A percentile compares a stretch with the other conserved stretches of the same genome.
Evolutionary conservation across 2,888 invertebrate species (phyloP).

Genomic region (Leptinotarsa haldemani): DNA sequence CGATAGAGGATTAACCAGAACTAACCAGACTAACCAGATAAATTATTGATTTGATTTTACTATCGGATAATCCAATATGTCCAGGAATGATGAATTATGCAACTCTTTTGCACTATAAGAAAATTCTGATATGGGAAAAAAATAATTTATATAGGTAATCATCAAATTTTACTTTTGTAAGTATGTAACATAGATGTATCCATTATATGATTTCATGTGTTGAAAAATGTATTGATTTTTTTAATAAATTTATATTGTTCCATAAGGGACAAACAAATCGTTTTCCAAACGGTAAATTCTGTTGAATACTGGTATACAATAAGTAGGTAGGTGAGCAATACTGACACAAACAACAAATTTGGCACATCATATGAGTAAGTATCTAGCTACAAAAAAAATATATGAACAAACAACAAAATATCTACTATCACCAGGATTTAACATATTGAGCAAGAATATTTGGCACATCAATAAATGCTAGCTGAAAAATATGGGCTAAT

Average conservation of each 20-base stretch:
- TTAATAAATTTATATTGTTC: neutral
- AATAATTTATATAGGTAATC: no score
- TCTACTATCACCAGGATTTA: slow-evolving; percentile 34
- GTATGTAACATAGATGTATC: no score
- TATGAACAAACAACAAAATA: slow-evolving; percentile 6
- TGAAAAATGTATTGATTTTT: no score
- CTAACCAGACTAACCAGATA: no score
- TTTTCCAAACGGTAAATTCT: neutral
- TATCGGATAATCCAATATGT: no score
- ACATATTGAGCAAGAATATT: slow-evolving; percentile 48
- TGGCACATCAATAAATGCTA: slow-evolving; percentile 39
- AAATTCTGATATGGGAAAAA: no score
- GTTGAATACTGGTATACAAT: neutral
- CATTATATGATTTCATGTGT: no score
- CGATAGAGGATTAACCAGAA: no score
- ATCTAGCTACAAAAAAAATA: neutral
- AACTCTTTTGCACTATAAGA: no score
- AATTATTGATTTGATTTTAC: no score
- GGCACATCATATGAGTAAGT: slow-evolving; percentile 15
- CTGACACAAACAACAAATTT: slow-evolving; percentile 18
- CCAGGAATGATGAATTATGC: no score
- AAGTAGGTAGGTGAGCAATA: neutral
- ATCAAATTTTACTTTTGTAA: no score
- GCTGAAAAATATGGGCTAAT: neutral
- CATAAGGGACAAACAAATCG: neutral